Evolutionary conservation across 2,888 invertebrate genomes (phyloP).

Genomic region (Anodontia alba): DNA sequence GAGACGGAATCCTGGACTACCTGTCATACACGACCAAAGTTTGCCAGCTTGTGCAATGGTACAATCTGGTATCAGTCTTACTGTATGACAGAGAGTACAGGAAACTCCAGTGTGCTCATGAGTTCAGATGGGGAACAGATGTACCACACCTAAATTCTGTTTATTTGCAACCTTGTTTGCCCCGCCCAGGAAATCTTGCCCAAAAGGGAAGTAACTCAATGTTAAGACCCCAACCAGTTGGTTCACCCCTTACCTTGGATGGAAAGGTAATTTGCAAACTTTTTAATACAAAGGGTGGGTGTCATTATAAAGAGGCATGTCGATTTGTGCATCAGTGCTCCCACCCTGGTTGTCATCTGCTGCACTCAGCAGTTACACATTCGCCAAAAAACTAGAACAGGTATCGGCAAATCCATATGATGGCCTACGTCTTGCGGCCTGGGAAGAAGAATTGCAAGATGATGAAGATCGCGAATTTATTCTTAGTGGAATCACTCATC

Average conservation of each 20-base stretch:
- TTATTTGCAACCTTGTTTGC: conserved; percentile 6
- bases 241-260: background rate
- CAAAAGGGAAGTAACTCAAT: background rate
- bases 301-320: conserved; percentile 8
- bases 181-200: background rate
- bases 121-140: conserved; percentile 35
- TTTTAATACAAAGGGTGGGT: conserved; percentile 10
- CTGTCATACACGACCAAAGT: conserved; percentile 36
- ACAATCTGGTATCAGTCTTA: conserved; percentile 24
- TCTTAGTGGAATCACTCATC: no score
- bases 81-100: conserved; percentile 38
- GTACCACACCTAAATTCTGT: conserved; percentile 27
- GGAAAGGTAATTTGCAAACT: conserved; percentile 23
- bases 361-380: conserved; percentile 15
- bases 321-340: conserved; percentile 18
- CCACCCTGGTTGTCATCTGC: conserved; percentile 13
- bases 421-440: no score
- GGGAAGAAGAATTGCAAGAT: no score
- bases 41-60: conserved; percentile 22
- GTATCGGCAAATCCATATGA: no score
- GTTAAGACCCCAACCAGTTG: background rate
- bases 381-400: conserved; percentile 7
- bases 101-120: conserved; percentile 19
- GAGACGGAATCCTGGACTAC: conserved; percentile 26
- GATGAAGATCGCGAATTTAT: no score